These are phyloP conservation scores for Pachyseris speciosa DNA, from an alignment of 64 coral and sea anemone genomes.

Conservation along the genomic window DNA sequence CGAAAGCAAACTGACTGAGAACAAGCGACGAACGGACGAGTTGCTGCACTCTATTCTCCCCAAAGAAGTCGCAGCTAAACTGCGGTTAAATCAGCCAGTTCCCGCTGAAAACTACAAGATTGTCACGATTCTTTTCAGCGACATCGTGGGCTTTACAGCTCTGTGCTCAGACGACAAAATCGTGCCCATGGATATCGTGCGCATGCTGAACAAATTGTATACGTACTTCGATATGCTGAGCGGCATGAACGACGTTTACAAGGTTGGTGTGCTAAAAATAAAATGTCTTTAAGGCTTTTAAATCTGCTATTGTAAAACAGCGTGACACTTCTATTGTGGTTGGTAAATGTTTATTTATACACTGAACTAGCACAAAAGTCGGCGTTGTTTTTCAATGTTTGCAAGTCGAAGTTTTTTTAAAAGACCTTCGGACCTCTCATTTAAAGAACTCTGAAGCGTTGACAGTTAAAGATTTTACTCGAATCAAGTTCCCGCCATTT, in stretches of 20 bases:
- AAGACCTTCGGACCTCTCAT: not conserved
- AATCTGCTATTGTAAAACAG: conserved; percentile 6
- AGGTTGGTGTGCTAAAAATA: conserved; percentile 68
- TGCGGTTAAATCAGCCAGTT: conserved; percentile 87
- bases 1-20: conserved; percentile 87
- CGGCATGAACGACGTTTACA: conserved; percentile 98
- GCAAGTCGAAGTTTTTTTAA: not conserved
- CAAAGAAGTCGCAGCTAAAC: conserved; percentile 93
- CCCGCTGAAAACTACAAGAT: conserved; percentile 96
- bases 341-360: conserved; percentile 36
- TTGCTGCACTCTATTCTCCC: conserved; percentile 95
- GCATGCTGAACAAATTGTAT: conserved; percentile 96
- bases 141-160: conserved; percentile 97
- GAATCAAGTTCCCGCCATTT: not conserved
- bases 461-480: not conserved
- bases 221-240: conserved; percentile 98
- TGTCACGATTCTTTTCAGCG: conserved; percentile 96
- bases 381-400: not conserved
- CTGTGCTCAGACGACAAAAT: conserved; percentile 93
- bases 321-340: not conserved
- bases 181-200: conserved; percentile 98
- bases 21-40: conserved; percentile 95
- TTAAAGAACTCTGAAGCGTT: not conserved
- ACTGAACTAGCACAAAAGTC: not conserved
- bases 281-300: not conserved